These are phyloP conservation scores for Adelosebastes latens DNA, from an alignment of 2,797 vertebrate genomes.

Conservation along the genomic window DNA sequence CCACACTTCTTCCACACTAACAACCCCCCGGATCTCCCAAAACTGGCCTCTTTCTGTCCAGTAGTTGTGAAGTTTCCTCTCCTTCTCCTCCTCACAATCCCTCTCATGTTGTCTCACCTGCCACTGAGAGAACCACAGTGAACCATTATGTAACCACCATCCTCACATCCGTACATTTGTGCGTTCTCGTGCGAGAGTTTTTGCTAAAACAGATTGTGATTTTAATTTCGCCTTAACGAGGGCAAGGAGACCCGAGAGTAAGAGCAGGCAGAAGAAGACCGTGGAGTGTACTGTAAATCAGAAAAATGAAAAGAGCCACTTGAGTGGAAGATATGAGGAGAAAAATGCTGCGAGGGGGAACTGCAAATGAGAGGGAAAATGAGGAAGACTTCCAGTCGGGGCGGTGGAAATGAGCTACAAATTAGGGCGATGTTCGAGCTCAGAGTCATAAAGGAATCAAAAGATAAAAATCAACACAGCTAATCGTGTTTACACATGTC, in stretches of 20 bases:
- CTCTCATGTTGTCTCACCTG: neutral
- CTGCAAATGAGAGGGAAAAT: constrained; percentile 52
- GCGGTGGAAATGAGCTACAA: constrained; percentile 50
- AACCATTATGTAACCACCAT: neutral
- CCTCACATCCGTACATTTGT: neutral
- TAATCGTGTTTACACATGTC: constrained; percentile 33
- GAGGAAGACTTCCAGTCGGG: constrained; percentile 30
- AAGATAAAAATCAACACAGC: constrained; percentile 30
- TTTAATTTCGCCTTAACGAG: constrained; percentile 50
- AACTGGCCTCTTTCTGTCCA: neutral
- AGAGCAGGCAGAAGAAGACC: neutral
- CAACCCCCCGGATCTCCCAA: neutral
- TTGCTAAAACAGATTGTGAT: constrained; percentile 8
- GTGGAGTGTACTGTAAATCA: neutral
- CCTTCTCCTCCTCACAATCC: neutral
- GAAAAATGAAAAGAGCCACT: constrained; percentile 33
- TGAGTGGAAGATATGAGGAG: constrained; percentile 28
- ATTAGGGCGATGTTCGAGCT: constrained; percentile 25
- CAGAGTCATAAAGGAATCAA: constrained; percentile 22
- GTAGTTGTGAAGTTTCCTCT: neutral
- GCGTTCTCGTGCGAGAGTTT: neutral
- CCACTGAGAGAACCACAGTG: neutral
- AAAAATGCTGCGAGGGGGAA: constrained; percentile 36
- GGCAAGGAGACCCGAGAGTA: constrained; percentile 33
- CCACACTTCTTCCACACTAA: neutral